phyloP scores from a whole-genome alignment of 2,113 vertebrate genomes.

The Monopterus albus region DNA sequence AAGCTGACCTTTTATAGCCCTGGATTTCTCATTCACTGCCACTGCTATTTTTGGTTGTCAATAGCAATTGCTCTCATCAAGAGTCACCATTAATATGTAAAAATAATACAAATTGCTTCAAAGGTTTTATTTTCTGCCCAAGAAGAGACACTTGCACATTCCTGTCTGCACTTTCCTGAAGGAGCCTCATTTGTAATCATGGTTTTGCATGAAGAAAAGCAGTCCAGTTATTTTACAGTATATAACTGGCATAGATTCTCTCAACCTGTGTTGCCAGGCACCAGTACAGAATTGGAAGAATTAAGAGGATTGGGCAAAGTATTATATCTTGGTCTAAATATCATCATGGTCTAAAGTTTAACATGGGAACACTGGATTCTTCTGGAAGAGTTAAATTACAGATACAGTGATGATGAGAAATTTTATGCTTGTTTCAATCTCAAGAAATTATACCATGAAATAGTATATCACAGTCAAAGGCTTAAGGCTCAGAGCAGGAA shows the following conservation, averaged over 20 bases:
- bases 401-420: too few relatives aligned
- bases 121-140: conserved; percentile 33
- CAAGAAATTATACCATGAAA: too few relatives aligned
- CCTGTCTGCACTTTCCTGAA: conserved; percentile 17
- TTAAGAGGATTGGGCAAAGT: background rate
- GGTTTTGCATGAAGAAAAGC: background rate
- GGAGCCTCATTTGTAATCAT: conserved; percentile 38
- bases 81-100: conserved; percentile 36
- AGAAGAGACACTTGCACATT: conserved; percentile 24
- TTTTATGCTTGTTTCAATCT: too few relatives aligned
- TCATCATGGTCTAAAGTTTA: background rate
- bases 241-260: conserved; percentile 13
- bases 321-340: background rate
- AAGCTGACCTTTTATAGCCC: conserved; percentile 12
- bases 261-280: conserved; percentile 17
- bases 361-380: background rate
- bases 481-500: too few relatives aligned
- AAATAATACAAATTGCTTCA: conserved; percentile 18
- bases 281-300: background rate
- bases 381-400: background rate
- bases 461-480: too few relatives aligned
- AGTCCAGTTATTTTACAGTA: conserved; percentile 16
- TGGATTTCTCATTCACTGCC: conserved; percentile 7
- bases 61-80: conserved; percentile 14
- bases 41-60: conserved; percentile 2